Evolutionary conservation across 2,888 invertebrate genomes (phyloP), one percentile per base, ranked within the genome.

Genomic region (Stegana nigrithorax): DNA sequence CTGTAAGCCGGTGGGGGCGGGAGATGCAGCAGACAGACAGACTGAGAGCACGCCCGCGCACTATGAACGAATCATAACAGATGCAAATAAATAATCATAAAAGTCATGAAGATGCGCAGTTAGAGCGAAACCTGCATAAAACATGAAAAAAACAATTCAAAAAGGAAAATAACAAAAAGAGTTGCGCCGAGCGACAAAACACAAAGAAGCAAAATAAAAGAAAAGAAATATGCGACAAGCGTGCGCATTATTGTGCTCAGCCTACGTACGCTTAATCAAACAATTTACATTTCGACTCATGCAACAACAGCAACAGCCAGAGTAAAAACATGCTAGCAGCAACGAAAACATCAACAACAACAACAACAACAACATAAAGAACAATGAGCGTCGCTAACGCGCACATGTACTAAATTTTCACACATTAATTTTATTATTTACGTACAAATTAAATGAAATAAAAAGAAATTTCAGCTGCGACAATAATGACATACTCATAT

Each of bases 81-180:
- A 73, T 79, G 75, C 75, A 75, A 71, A 75, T 75, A 75, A 75
- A 75, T 75, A 75, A 73, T 73, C 73, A 75, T 75, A 77, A 75
- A 73, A 70, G 67, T 67, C 55, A 29, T n/a, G n/a, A 27, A 57
- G 27, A 27, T 21, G 26, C 45, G 60, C 55, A 64, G 36, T 29
- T 59, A 59, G n/a, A 25, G 23, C 25, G 70, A 69, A 60, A 44
- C 60, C 25, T 29, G 29, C 19, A 19, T 2, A 21, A 21, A 47
- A 23, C 59, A 27, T 2, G n/a, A n/a, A n/a, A n/a, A n/a, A n/a
- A n/a, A n/a, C n/a, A n/a, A n/a, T n/a, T n/a, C n/a, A n/a, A n/a
- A n/a, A n/a, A n/a, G n/a, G n/a, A n/a, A 6, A 17, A 17, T 36
- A 25, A 27, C 42, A 50, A 32, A 12, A 2, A 29, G n/a, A 27